These are phyloP conservation scores for Dasysyrphus tricinctus DNA, from an alignment of 2,888 invertebrate genomes.

Conservation along the genomic window DNA sequence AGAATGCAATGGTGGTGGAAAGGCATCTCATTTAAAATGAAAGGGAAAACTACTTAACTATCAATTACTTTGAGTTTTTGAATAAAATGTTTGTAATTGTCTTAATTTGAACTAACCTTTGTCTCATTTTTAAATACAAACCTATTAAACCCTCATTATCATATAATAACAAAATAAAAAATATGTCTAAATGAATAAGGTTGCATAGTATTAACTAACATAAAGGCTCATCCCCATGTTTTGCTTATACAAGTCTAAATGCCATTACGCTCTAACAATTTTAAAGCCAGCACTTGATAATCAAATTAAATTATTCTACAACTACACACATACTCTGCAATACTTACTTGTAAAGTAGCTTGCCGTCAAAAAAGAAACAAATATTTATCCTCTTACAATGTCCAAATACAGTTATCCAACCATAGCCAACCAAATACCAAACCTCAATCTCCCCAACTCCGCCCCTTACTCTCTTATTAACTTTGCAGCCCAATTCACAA, in stretches of 20 bases:
- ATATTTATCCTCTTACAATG: conserved; percentile 60
- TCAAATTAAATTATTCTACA: conserved; percentile 65
- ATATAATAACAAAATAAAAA: no score
- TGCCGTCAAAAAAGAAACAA: conserved; percentile 44
- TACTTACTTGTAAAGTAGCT: conserved; percentile 17
- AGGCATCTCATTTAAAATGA: no score
- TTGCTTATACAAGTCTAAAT: conserved; percentile 8
- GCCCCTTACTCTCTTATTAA: background rate
- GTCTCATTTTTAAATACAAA: no score
- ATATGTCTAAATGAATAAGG: no score
- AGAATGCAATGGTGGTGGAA: no score
- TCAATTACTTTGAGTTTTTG: no score
- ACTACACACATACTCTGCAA: conserved; percentile 50
- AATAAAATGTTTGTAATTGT: no score
- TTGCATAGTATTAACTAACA: no score
- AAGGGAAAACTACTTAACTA: no score
- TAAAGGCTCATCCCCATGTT: background rate
- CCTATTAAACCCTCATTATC: no score
- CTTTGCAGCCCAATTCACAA: conserved; percentile 28
- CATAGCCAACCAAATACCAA: conserved; percentile 25
- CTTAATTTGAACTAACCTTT: no score
- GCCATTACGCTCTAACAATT: conserved; percentile 44
- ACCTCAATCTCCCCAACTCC: background rate
- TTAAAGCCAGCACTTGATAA: conserved; percentile 56
- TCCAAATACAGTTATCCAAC: conserved; percentile 48